These are phyloP conservation scores for Ptyas mucosa DNA, from an alignment of 2,113 vertebrate genomes.

Conservation along the genomic window DNA sequence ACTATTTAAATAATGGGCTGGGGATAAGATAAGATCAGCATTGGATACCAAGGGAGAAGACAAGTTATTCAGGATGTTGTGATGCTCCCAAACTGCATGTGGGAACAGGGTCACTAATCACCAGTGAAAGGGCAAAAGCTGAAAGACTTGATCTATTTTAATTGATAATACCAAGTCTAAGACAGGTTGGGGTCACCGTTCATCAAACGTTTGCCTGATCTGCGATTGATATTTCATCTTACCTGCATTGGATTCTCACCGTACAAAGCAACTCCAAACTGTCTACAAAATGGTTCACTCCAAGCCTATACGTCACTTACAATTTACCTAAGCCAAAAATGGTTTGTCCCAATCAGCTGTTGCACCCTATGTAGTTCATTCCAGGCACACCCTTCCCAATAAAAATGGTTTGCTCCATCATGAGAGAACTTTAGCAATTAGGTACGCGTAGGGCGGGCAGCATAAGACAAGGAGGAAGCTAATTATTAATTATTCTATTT, in stretches of 20 bases:
- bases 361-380: not conserved
- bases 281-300: conserved; percentile 6
- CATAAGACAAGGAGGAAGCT: not conserved
- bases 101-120: not conserved
- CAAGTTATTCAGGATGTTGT: not conserved
- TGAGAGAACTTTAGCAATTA: conserved; percentile 21
- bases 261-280: not conserved
- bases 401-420: conserved; percentile 14
- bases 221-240: not conserved
- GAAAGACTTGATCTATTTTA: not conserved
- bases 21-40: not conserved
- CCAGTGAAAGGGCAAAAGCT: not conserved
- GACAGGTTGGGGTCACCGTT: not conserved
- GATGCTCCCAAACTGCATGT: not conserved
- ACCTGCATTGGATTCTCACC: not conserved
- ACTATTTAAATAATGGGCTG: not conserved
- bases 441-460: not conserved
- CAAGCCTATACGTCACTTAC: not conserved
- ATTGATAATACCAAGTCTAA: not conserved
- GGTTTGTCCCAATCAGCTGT: not conserved
- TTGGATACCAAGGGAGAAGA: not conserved
- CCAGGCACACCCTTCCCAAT: not conserved
- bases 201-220: not conserved
- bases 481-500: not conserved
- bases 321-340: not conserved